Conservation (phyloP, 1,140 invertebrate species). For the Cotesia typhae region DNA sequence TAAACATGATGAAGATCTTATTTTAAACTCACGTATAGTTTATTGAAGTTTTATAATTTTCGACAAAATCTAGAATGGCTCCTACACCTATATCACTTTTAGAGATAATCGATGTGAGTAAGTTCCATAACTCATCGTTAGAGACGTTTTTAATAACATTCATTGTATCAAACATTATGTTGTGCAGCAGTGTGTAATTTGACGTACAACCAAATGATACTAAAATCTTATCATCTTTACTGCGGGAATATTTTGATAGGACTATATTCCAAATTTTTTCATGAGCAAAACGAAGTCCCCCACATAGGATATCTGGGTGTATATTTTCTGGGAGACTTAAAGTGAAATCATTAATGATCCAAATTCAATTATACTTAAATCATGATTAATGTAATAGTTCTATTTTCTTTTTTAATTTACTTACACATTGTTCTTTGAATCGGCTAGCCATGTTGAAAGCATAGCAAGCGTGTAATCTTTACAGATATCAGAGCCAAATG, state of each 20-base stretch:
- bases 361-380: not conserved
- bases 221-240: slow-evolving; percentile 12
- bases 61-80: too few relatives aligned
- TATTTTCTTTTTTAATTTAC: not conserved
- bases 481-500: slow-evolving; percentile 71
- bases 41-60: too few relatives aligned
- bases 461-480: slow-evolving; percentile 68
- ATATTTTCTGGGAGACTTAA: slow-evolving; percentile 68
- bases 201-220: slow-evolving; percentile 38
- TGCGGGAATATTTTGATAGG: slow-evolving; percentile 65
- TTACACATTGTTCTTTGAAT: slow-evolving; percentile 49
- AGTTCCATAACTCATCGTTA: not conserved
- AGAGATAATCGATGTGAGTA: too few relatives aligned
- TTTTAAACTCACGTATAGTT: too few relatives aligned
- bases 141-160: not conserved
- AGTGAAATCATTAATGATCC: not conserved
- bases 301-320: slow-evolving; percentile 69
- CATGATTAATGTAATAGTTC: not conserved
- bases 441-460: slow-evolving; percentile 72
- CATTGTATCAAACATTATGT: not conserved
- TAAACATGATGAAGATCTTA: too few relatives aligned
- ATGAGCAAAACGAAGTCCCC: slow-evolving; percentile 72
- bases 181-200: not conserved
- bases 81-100: too few relatives aligned
- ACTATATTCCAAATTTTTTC: slow-evolving; percentile 72